Percentiles rank a stretch among this genome's conserved stretches.
phyloP scores from a whole-genome alignment of 1,140 invertebrate species.

The Apis florea region DNA sequence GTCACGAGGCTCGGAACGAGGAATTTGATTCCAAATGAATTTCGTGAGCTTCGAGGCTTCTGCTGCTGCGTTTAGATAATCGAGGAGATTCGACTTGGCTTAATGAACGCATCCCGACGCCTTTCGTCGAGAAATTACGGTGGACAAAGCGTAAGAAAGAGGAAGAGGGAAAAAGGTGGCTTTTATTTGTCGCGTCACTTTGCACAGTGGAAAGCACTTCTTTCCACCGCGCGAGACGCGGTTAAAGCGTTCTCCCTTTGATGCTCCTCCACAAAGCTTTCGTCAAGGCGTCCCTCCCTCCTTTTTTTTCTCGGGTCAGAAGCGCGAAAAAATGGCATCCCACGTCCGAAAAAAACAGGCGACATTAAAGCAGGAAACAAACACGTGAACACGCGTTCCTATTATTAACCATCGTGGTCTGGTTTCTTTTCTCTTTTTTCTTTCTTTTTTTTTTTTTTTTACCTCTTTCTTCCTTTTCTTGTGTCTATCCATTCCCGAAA shows the following conservation, averaged over 20 bases:
- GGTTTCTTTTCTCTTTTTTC: background rate
- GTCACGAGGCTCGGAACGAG: too few relatives aligned
- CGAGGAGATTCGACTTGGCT: background rate
- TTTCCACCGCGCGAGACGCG: slow-evolving; percentile 21
- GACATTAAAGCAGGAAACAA: background rate
- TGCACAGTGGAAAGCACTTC: slow-evolving; percentile 16
- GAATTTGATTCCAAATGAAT: background rate
- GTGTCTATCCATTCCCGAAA: background rate
- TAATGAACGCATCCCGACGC: slow-evolving; percentile 18
- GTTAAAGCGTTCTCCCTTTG: slow-evolving; percentile 33
- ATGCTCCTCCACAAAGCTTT: slow-evolving; percentile 30
- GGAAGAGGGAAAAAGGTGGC: background rate
- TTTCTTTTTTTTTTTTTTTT: background rate
- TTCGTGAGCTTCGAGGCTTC: background rate
- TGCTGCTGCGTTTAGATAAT: background rate
- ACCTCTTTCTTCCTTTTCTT: background rate
- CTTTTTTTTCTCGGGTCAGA: background rate
- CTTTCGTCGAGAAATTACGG: slow-evolving; percentile 8
- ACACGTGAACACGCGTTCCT: background rate
- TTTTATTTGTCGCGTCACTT: slow-evolving; percentile 41
- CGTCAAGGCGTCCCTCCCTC: background rate
- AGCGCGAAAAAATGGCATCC: slow-evolving; percentile 3
- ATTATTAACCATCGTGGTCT: slow-evolving; percentile 13
- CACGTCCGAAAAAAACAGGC: background rate
- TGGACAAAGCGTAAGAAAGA: background rate